Base-by-base conservation (phyloP, 1,140 invertebrate genomes). In the Marisa cornuarietis region DNA sequence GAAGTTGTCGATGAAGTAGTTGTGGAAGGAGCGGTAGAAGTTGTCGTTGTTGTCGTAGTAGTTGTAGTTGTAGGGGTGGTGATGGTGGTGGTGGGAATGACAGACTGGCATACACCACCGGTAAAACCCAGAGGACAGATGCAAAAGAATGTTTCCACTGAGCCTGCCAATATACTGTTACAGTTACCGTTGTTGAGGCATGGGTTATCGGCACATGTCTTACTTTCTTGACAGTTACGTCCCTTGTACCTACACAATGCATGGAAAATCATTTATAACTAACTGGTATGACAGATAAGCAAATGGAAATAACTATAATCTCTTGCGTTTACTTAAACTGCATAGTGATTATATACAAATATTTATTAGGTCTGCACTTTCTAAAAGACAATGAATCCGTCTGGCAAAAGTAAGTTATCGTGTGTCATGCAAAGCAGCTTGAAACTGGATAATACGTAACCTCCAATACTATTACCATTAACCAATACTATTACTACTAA, bases 171-270 rank as follows among this genome's bases (percentile, higher is more conserved):
- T 6, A 77, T 18, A 6, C 49, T 5, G 24, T 94, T 92, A 90
- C 97, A 98, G 31, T 92, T 94, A 68, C 93, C 95, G 31, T 95
- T 95, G 89, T 96, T 94, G 14, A 92, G 91, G 88, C 96, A 98
- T 0, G 96, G 96, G 31, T 93, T 93, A 85, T 96, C 95, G 31
- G 92, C 91, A 88, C 96, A 98, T 1, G 95, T 95, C 71, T 93
- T 92, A 24, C 94, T 22, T 42, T 54, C 49, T 58, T 83, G 24
- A 24, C 83, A 83, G 0, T 54, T 62, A 8, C n/a, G 18, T 20
- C 83, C 80, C 42, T 78, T 80, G 63, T 73, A 82, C 58, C 83
- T 83, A 63, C n/a, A 72, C 24, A 22, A 65, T 58, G 31, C 20
- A 16, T 22, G 0, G 69, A 72, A 63, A 68, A 22, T 16, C 1